Base-by-base conservation (phyloP, 2,888 invertebrate genomes). In the Tetramorium bicarinatum region DNA sequence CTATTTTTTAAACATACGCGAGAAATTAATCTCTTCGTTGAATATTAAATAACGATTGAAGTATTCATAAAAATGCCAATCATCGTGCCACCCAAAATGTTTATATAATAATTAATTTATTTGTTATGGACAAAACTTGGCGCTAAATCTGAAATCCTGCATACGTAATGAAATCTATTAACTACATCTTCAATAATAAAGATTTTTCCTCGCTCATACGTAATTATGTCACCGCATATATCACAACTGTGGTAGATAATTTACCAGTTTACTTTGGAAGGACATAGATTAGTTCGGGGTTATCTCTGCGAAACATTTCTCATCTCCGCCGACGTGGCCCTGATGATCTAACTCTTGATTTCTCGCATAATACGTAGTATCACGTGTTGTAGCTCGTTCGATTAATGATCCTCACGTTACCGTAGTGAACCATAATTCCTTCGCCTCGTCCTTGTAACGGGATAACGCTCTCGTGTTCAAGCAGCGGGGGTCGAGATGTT, bases 351-450 rank as follows among this genome's bases (percentile, higher is more conserved):
- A 38, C 69, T 56, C 59, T 64, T 62, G 79, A 80, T 88, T 88
- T 81, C 83, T 69, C 84, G 71, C 80, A 76, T 25, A 59, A 38
- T 34, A 41, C 67, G 54, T 75, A 75, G 72, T 49, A 81, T 75
- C 79, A 49, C 52, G 56, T 75, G 82, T 87, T 83, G 75, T 74
- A 61, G 71, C 64, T 82, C 79, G 71, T 85, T 79, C 89, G 85
- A 87, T 88, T 84, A 89, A 89, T 88, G 87, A 83, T 89, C 62
- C 74, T 81, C 85, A 79, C 86, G 85, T 84, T 81, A 59, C 76
- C 72, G 62, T 79, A 84, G 84, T 84, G 85, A 89, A 84, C 85
- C 87, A 85, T 85, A 66, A 76, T 80, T 83, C 76, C 84, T 72
- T 74, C 49, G 4, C 18, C 61, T 61, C 66, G 61, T 82, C 75